Evolutionary conservation across 2,113 vertebrate genomes (phyloP), one percentile per base, ranked within the genome.

Genomic region (Gymnorhina tibicen): DNA sequence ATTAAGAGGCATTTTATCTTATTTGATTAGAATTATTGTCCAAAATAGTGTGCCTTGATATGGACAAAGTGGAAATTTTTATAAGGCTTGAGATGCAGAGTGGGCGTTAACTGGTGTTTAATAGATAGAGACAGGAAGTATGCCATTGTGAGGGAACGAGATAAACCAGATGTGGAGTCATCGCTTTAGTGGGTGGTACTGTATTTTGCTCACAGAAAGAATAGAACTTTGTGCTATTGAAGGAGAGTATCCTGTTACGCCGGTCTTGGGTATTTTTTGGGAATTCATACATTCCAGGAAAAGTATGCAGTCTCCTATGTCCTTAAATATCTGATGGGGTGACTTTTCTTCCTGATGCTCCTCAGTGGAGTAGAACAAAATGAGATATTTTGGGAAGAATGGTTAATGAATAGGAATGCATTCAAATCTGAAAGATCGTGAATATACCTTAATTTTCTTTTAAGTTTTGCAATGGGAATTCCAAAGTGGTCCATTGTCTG

Each of bases 111-210:
- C 89, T 79, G 58, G 56, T 74, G 35, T 76, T 95, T 24, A 69
- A 46, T 79, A 91, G 90, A 93, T 96, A 79, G 30, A 81, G 92
- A 20, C 82, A 83, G 92, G 91, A 97, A 97, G 64, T 87, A 33
- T 89, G 70, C 52, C 37, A 87, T 89, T 94, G 81, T 96, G 91
- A 95, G 63, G 4, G 72, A 93, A 73, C 16, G 10, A 96, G 95
- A 92, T 97, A 97, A 80, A 96, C 87, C 68, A 96, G 81, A 86
- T 92, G 75, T 66, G 44, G 80, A 98, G 89, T 90, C 96, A 87
- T 96, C 17, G 4, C 59, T 88, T 49, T 39, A 47, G 75, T 91
- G 95, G 95, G 91, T 97, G 91, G 89, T 93, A 70, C 89, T 95
- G 27, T 84, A 59, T 97, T 97, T 97, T 97, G 75, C 73, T 93